Base-by-base conservation (phyloP, 2,797 vertebrate species). In the Nasua narica region DNA sequence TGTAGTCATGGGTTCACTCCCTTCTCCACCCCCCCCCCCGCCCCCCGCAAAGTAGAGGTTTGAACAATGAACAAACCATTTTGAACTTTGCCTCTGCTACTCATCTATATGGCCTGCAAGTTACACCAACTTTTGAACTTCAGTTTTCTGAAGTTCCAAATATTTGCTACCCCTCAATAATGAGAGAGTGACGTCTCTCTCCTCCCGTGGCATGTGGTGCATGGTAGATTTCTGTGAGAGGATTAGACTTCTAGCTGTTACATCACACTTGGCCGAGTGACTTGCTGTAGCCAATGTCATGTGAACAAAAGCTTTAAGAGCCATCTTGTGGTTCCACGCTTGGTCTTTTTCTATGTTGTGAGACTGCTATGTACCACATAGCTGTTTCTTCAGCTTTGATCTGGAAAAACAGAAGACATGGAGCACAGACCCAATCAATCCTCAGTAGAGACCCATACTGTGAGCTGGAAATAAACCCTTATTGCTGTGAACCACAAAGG, bases 381-480 rank as follows among this genome's bases (percentile, higher is more conserved):
- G 13, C 18, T 56, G 9, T 91, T 69, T 8, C 37, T 60, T 94
- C 16, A 76, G 18, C 25, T 72, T 74, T 78, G 18, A 29, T 70
- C 69, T 15, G 19, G 29, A 13, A 60, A 93, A 77, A 74, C 4
- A 56, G n/a, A 54, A 65, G 2, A 43, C 35, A 1, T 7, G 40
- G 35, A 58, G 0, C 15, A 52, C 1, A 92, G 46, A 48, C 3
- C 27, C 21, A 27, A 13, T 46, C 16, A 16, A 46, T 82, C 52
- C 69, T 72, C 6, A 46, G 0, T 3, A 8, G 7, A n/a, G 23
- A 37, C 37, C 37, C 32, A 2, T 7, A 35, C 40, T 16, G 2
- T 56, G 60, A 90, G 16, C 25, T 35, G 35, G n/a, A 93, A 84
- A 83, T 32, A 86, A 76, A 46, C 52, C 29, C 18, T 70, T 76